Conservation (phyloP, 2,888 invertebrate species). For the Zaprionus lineosus region DNA sequence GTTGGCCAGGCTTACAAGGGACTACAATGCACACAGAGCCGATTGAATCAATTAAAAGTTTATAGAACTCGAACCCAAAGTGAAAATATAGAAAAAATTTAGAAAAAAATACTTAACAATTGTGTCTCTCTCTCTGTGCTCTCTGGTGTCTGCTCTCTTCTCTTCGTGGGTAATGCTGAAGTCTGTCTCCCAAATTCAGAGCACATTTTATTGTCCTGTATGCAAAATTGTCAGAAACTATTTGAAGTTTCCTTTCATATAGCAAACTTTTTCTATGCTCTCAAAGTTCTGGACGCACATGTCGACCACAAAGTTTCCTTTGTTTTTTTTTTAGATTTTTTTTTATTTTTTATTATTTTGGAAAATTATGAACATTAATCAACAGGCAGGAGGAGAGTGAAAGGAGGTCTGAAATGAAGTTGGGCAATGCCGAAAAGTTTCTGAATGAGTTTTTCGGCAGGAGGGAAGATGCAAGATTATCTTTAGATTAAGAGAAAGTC, state of each 20-base stretch:
- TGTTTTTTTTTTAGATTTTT: no score
- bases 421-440: no score
- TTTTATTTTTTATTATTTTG: no score
- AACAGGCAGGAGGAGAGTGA: not conserved
- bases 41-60: conserved; percentile 71
- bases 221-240: conserved; percentile 33
- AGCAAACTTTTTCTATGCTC: conserved; percentile 39
- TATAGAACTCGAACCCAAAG: conserved; percentile 33
- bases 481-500: no score
- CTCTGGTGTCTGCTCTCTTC: conserved; percentile 20
- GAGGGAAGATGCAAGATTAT: no score
- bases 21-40: conserved; percentile 51
- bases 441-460: not conserved
- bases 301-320: not conserved
- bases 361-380: not conserved
- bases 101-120: not conserved
- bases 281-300: conserved; percentile 27
- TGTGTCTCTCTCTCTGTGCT: conserved; percentile 4
- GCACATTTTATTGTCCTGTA: conserved; percentile 71
- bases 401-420: no score
- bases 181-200: conserved; percentile 56
- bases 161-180: conserved; percentile 56
- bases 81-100: conserved; percentile 9
- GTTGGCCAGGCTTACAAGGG: conserved; percentile 22
- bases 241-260: conserved; percentile 24